Percentiles rank a stretch among this genome's conserved stretches.
These are phyloP conservation scores for Galaxias olidus DNA, from an alignment of 2,797 vertebrate species.

Conservation along the genomic window DNA sequence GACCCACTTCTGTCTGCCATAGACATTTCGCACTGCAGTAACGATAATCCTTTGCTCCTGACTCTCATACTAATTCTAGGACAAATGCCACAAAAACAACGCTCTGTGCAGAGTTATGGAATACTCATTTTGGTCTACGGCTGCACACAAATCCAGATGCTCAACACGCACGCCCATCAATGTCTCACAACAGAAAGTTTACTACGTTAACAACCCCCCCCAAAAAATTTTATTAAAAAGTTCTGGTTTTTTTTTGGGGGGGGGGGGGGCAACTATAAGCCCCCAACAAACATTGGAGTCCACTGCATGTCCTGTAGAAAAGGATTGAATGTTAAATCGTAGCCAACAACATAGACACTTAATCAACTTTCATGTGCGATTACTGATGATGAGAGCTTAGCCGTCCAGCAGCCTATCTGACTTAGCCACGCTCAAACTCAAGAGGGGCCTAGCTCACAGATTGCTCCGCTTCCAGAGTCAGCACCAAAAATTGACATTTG, in stretches of 20 bases:
- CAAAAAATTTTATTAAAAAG: no score
- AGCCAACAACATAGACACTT: slow-evolving; percentile 22
- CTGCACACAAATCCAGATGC: slow-evolving; percentile 6
- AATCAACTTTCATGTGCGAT: slow-evolving; percentile 27
- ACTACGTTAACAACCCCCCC: no score
- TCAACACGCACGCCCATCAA: neutral
- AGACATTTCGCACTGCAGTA: slow-evolving; percentile 52
- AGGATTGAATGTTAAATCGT: slow-evolving; percentile 29
- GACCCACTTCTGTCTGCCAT: slow-evolving; percentile 56
- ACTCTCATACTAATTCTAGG: slow-evolving; percentile 53
- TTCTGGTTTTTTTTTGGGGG: no score
- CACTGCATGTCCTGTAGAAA: slow-evolving; percentile 29
- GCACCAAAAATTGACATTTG: neutral
- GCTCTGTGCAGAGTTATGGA: slow-evolving; percentile 22
- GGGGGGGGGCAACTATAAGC: no score
- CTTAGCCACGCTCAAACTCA: slow-evolving; percentile 3
- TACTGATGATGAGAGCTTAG: neutral
- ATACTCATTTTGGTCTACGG: slow-evolving; percentile 14
- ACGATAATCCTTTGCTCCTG: slow-evolving; percentile 60
- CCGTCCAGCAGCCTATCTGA: slow-evolving; percentile 9
- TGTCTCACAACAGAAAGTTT: no score
- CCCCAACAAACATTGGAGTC: no score
- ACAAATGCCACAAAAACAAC: slow-evolving; percentile 40
- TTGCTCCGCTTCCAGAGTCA: neutral
- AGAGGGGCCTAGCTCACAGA: neutral